Evolutionary conservation across 2,797 vertebrate species (phyloP), one percentile per base, ranked within the genome.

Genomic region (Syngnathus rostellatus): DNA sequence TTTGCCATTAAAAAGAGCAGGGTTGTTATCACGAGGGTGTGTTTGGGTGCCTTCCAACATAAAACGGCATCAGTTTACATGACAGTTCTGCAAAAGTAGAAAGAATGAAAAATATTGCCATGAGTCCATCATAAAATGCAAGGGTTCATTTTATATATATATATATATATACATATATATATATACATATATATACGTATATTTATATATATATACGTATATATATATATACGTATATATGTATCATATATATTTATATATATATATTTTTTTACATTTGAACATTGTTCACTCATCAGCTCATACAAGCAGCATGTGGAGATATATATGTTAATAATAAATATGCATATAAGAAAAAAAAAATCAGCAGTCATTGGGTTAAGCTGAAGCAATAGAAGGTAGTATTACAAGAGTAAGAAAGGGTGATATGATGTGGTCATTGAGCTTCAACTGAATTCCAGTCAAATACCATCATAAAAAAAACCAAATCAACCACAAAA

Each of bases 241-340:
- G 10, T 41, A 41, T 41, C 25, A 31, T 31, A 31, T 31, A 31
- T 31, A 31, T 41, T 41, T 86, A 85, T 64, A 23, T 79, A 78
- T 86, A 57, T 57, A 58, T 25, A 58, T 54, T 46, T 50, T 50
- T 37, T 48, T 38, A 90, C 86, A 90, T 89, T 90, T 93, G 91
- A 88, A 89, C 89, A 91, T 87, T 89, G 86, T 87, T 89, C 82
- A 87, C 85, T 90, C 77, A 81, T 86, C 83, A 88, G 87, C 87
- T 90, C 87, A 85, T 80, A 76, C 85, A 88, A 90, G 90, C 88
- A 90, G 88, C 89, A 87, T 86, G 90, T 90, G 83, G 80, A 84
- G 81, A 87, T 88, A 86, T 84, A 86, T 83, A 87, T 89, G 83
- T 81, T 74, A 68, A 83, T 78, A 84, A 86, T 71, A 73, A 88